A percentile compares a stretch with the other conserved stretches of the same genome.
These are phyloP conservation scores for Colostygia pectinataria DNA, from an alignment of 2,888 invertebrate species.

Conservation along the genomic window DNA sequence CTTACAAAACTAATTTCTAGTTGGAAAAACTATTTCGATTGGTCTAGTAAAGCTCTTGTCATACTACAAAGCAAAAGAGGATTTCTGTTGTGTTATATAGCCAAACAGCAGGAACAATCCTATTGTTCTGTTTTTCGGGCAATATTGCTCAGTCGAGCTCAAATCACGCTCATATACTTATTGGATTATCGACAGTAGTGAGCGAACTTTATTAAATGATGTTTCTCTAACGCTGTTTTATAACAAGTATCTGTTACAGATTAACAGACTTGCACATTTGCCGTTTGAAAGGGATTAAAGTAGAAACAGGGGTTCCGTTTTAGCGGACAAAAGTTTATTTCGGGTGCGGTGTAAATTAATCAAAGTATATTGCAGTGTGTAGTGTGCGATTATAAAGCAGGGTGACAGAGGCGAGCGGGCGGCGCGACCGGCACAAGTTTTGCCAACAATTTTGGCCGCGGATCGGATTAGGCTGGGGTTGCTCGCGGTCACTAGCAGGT, in stretches of 20 bases:
- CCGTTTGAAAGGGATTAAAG: constrained; percentile 60
- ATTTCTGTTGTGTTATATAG: constrained; percentile 19
- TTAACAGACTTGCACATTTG: constrained; percentile 65
- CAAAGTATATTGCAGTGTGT: constrained; percentile 67
- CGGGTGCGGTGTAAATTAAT: constrained; percentile 75
- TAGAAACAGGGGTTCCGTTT: constrained; percentile 71
- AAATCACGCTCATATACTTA: constrained; percentile 55
- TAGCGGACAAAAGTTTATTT: constrained; percentile 70
- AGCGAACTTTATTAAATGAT: constrained; percentile 48
- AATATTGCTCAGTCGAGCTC: constrained; percentile 47
- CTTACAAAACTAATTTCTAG: too few species aligned
- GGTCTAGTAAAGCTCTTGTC: constrained; percentile 10
- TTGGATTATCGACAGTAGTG: constrained; percentile 52
- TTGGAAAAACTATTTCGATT: constrained; percentile 8
- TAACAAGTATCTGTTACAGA: constrained; percentile 61
- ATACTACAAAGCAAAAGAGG: constrained; percentile 14
- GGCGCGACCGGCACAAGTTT: constrained; percentile 65
- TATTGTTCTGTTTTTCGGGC: constrained; percentile 35
- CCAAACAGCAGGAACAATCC: constrained; percentile 23
- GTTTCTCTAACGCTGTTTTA: constrained; percentile 45
- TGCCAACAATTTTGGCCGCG: constrained; percentile 64
- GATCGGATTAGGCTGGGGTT: constrained; percentile 73
- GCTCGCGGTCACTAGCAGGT: constrained; percentile 74
- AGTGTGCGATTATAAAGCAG: constrained; percentile 69
- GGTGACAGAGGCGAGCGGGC: constrained; percentile 44